Percentiles rank a stretch among this genome's conserved stretches.
Evolutionary conservation across 2,797 vertebrate genomes (phyloP).

Genomic region (Acipenser transmontanus): DNA sequence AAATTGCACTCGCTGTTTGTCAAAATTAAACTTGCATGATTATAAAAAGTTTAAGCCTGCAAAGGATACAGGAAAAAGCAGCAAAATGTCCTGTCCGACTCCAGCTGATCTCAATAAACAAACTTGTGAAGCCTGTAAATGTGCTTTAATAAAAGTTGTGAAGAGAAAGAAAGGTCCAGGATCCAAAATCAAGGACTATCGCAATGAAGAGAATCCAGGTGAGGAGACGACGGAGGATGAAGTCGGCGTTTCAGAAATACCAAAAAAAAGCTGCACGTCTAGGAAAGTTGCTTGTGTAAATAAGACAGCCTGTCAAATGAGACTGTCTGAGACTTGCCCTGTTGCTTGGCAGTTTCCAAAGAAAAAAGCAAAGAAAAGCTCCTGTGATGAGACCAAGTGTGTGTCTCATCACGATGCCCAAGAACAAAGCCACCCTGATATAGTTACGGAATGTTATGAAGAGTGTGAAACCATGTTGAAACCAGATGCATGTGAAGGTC

Average conservation of each 20-base stretch:
- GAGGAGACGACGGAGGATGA: conserved; percentile 35
- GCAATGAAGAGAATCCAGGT: background rate
- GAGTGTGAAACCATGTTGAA: conserved; percentile 29
- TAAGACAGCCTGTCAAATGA: conserved; percentile 29
- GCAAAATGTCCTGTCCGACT: conserved; percentile 30
- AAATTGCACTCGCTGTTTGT: conserved; percentile 51
- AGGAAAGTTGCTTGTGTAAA: conserved; percentile 19
- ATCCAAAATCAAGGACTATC: conserved; percentile 5
- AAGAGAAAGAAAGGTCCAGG: conserved; percentile 20
- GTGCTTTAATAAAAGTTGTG: conserved; percentile 25
- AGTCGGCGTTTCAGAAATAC: background rate
- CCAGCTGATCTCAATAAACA: conserved; percentile 28
- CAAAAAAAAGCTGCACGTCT: background rate
- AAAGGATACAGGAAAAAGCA: conserved; percentile 28
- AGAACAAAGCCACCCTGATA: conserved; percentile 29
- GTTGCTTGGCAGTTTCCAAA: conserved; percentile 20
- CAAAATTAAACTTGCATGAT: conserved; percentile 23
- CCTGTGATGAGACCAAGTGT: conserved; percentile 30
- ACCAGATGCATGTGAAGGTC: conserved; percentile 32
- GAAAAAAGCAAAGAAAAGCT: conserved; percentile 39
- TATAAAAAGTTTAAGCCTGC: conserved; percentile 16
- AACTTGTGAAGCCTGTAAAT: conserved; percentile 42
- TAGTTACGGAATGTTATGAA: conserved; percentile 33
- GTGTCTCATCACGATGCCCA: conserved; percentile 20
- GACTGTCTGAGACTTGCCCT: conserved; percentile 36